Evolutionary conservation across 2,888 invertebrate species (phyloP).

Genomic region (Laspeyria flexula): DNA sequence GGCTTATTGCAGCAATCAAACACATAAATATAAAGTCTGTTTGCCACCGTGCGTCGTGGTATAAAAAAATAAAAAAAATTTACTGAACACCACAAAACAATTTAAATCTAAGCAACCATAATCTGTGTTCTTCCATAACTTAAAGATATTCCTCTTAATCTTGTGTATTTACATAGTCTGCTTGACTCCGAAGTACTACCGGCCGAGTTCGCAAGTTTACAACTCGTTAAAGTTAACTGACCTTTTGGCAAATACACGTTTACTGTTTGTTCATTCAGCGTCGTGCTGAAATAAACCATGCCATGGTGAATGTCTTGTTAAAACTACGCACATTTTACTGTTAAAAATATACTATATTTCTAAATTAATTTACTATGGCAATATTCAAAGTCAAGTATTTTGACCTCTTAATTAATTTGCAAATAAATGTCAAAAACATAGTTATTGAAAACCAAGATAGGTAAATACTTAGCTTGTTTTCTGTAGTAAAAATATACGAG

Average conservation of each 20-base stretch:
- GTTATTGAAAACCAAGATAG: neutral
- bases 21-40: too few relatives aligned
- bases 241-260: constrained; percentile 47
- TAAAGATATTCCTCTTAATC: constrained; percentile 29
- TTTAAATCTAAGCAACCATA: neutral
- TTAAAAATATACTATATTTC: neutral
- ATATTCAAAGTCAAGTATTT: neutral
- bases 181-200: constrained; percentile 23
- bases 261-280: constrained; percentile 30
- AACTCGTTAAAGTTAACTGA: constrained; percentile 57
- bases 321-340: too few relatives aligned
- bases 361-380: neutral
- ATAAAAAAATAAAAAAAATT: too few relatives aligned
- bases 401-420: neutral
- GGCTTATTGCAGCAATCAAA: too few relatives aligned
- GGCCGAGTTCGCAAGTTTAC: constrained; percentile 47
- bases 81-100: too few relatives aligned
- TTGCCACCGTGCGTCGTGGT: too few relatives aligned
- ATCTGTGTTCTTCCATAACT: constrained; percentile 10
- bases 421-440: neutral
- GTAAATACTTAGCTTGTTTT: neutral
- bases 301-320: neutral
- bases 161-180: constrained; percentile 35
- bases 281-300: constrained; percentile 10
- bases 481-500: neutral